Conservation (phyloP, 1,140 invertebrate genomes). For the Dendroctonus ponderosae region DNA sequence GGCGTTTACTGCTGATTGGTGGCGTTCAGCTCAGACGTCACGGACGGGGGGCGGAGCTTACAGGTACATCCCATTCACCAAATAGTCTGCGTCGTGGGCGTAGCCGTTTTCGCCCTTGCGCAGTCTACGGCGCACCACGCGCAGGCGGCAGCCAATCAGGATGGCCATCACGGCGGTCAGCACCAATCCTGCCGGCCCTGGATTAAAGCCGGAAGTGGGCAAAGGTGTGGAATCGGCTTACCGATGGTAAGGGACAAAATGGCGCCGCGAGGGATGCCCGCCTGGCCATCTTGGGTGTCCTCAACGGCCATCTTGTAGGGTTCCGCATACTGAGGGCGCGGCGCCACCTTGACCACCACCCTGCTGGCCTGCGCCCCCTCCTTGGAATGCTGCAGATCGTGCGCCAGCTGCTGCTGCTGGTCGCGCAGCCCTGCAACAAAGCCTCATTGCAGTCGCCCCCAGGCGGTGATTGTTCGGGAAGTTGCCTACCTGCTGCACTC, state of each 20-base stretch:
- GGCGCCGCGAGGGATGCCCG: constrained; percentile 72
- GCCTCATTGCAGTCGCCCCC: too few species aligned
- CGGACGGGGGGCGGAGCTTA: constrained; percentile 52
- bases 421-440: constrained; percentile 26
- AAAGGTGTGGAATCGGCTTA: constrained; percentile 39
- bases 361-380: constrained; percentile 34
- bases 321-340: constrained; percentile 33
- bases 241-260: constrained; percentile 79
- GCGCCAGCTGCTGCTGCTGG: constrained; percentile 46
- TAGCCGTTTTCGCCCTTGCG: constrained; percentile 77
- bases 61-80: constrained; percentile 97
- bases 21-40: too few species aligned
- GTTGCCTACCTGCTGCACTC: too few species aligned
- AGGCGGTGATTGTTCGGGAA: too few species aligned
- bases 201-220: background rate
- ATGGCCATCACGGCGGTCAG: constrained; percentile 63
- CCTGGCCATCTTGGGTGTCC: constrained; percentile 59
- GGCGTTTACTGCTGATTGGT: too few species aligned
- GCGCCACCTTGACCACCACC: too few species aligned
- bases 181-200: background rate
- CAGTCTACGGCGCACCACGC: constrained; percentile 69
- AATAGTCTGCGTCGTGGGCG: constrained; percentile 92
- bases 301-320: constrained; percentile 39
- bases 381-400: constrained; percentile 48
- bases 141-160: constrained; percentile 78